These are phyloP conservation scores for Agonopterix subpropinquella DNA, from an alignment of 2,888 invertebrate species.

Conservation along the genomic window DNA sequence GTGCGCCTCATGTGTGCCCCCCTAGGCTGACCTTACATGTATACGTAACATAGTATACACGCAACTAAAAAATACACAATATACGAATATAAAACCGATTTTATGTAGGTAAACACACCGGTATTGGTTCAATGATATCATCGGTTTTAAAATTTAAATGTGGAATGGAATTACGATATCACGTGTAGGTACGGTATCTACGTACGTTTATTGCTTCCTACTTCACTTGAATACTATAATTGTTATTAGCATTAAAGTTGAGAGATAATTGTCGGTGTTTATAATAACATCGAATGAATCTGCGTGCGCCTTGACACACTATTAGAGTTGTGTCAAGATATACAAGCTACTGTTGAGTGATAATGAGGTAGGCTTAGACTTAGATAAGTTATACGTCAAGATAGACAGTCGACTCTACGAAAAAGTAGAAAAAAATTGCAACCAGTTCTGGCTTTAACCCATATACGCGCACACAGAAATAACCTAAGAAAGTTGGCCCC, in stretches of 20 bases:
- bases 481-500: no score
- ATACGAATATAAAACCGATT: neutral
- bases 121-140: slow-evolving; percentile 30
- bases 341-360: neutral
- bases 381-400: no score
- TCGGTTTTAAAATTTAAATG: slow-evolving; percentile 28
- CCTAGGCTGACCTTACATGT: no score
- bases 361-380: neutral
- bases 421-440: no score
- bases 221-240: slow-evolving; percentile 29
- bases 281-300: neutral
- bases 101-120: neutral
- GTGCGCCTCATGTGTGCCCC: no score
- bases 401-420: no score
- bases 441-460: no score
- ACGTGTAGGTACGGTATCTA: slow-evolving; percentile 16
- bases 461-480: no score
- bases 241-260: no score
- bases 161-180: slow-evolving; percentile 16
- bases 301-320: slow-evolving; percentile 7
- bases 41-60: no score
- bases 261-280: no score
- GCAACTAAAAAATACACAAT: no score
- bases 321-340: neutral
- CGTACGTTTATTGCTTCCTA: slow-evolving; percentile 23